These are phyloP conservation scores for Folsomia candida DNA, from an alignment of 2,888 invertebrate species.

Conservation along the genomic window DNA sequence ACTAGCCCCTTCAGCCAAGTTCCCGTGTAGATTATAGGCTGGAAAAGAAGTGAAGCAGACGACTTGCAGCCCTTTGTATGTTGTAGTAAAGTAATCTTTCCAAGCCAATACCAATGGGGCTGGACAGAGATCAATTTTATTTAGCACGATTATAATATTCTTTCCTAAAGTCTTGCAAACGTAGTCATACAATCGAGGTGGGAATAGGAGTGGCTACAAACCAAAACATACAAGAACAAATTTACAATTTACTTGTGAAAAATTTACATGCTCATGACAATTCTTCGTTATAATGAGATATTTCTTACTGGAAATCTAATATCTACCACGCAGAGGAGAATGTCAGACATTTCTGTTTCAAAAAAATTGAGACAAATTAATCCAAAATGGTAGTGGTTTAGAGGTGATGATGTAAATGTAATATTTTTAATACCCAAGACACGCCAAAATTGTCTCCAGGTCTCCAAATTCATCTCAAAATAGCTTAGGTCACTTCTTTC, in stretches of 20 bases:
- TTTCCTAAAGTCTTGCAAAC: slow-evolving; percentile 73
- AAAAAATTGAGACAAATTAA: too few species aligned
- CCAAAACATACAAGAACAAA: too few species aligned
- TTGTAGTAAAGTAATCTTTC: slow-evolving; percentile 72
- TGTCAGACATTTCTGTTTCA: slow-evolving; percentile 91
- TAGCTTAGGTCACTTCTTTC: slow-evolving; percentile 70
- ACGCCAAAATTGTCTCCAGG: slow-evolving; percentile 94
- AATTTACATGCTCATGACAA: too few species aligned
- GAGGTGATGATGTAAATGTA: too few species aligned
- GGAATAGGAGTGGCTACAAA: slow-evolving; percentile 66
- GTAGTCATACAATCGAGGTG: slow-evolving; percentile 80
- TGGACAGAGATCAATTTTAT: slow-evolving; percentile 88
- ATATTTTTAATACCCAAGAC: too few species aligned
- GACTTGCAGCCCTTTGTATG: slow-evolving; percentile 71
- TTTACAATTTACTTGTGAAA: too few species aligned
- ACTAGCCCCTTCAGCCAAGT: slow-evolving; percentile 43
- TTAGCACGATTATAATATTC: slow-evolving; percentile 80
- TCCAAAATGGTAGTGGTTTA: too few species aligned
- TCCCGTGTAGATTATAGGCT: slow-evolving; percentile 66
- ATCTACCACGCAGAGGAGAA: slow-evolving; percentile 83
- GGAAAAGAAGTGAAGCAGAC: slow-evolving; percentile 83
- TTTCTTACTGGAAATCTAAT: slow-evolving; percentile 74
- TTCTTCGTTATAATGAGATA: too few species aligned
- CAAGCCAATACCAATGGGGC: slow-evolving; percentile 79
- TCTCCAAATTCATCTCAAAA: slow-evolving; percentile 91